phyloP scores from a whole-genome alignment of 2,797 vertebrate genomes.

The Phrynocephalus forsythii region DNA sequence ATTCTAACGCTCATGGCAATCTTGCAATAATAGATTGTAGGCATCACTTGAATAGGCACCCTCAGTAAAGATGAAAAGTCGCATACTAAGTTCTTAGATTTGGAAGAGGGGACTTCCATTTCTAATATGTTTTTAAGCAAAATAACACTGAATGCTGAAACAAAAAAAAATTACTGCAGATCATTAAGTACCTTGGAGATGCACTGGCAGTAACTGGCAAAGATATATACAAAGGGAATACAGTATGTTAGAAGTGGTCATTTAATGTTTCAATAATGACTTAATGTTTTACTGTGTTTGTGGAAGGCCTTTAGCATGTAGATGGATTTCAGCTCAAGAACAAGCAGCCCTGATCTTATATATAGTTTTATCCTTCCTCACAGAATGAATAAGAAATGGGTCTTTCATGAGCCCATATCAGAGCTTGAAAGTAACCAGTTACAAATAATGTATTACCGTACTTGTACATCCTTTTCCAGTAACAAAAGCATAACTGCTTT shows the following conservation, averaged over 20 bases:
- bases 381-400: background rate
- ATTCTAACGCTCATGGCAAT: too few relatives aligned
- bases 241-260: background rate
- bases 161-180: fast-evolving
- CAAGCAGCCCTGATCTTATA: background rate
- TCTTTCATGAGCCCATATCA: background rate
- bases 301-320: background rate
- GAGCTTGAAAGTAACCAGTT: background rate
- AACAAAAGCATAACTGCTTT: background rate
- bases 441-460: background rate
- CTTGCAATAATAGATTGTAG: background rate
- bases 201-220: fast-evolving
- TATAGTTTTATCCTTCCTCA: background rate
- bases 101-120: background rate
- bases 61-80: slow-evolving; percentile 32
- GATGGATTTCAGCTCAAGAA: background rate
- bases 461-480: background rate
- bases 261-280: background rate
- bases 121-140: background rate
- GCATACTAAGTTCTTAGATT: background rate
- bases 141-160: background rate
- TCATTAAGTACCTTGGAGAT: fast-evolving
- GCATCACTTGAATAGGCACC: slow-evolving; percentile 22
- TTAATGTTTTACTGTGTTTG: fast-evolving
- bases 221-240: fast-evolving